These are phyloP conservation scores for Pandion haliaetus DNA, from an alignment of 2,113 vertebrate species.

Conservation along the genomic window DNA sequence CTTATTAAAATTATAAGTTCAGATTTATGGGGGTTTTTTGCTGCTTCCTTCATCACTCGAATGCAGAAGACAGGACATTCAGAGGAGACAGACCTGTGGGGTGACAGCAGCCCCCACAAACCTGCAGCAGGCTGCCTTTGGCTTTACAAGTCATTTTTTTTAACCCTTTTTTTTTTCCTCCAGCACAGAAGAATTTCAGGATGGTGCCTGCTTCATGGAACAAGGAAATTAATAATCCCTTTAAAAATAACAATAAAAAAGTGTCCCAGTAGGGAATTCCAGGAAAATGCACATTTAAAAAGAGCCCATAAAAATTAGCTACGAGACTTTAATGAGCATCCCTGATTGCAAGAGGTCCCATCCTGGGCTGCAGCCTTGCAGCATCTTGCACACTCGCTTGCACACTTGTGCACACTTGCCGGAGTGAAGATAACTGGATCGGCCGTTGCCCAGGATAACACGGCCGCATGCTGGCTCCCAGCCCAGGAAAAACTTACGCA, in stretches of 20 bases:
- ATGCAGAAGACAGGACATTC: neutral
- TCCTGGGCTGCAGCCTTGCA: accelerated
- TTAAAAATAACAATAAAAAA: neutral
- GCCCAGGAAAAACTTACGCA: neutral
- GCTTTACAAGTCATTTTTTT: neutral
- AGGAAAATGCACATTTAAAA: neutral
- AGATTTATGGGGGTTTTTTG: neutral
- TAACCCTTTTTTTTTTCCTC: too few relatives aligned
- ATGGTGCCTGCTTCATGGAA: neutral
- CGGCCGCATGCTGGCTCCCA: neutral
- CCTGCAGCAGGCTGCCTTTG: accelerated
- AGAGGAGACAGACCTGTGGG: accelerated
- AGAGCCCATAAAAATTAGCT: neutral
- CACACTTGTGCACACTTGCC: neutral
- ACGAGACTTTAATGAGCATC: neutral
- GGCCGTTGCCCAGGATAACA: neutral
- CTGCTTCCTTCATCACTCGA: neutral
- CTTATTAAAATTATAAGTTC: neutral
- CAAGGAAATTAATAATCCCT: neutral
- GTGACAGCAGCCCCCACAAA: neutral
- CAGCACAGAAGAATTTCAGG: neutral
- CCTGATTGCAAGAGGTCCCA: neutral
- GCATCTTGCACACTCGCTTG: neutral
- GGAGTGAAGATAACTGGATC: neutral
- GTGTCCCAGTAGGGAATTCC: neutral